phyloP scores from a whole-genome alignment of 2,888 invertebrate genomes.

The Tanytarsus gracilentus region DNA sequence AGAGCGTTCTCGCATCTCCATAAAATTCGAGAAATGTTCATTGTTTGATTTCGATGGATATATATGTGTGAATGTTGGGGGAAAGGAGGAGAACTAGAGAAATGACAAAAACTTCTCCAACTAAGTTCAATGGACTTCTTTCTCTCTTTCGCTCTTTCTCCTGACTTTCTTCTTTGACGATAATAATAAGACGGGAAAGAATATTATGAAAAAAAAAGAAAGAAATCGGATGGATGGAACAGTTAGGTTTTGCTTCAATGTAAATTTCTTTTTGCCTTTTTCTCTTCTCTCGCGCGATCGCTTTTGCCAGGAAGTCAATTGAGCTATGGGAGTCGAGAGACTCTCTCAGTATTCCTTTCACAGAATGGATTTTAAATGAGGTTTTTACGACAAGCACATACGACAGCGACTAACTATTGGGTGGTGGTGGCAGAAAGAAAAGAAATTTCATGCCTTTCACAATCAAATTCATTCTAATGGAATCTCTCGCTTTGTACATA shows the following conservation, averaged over 20 bases:
- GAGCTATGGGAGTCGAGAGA: background rate
- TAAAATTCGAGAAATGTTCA: too few relatives aligned
- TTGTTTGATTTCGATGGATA: too few relatives aligned
- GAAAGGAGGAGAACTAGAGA: slow-evolving; percentile 22
- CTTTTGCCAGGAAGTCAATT: background rate
- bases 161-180: slow-evolving; percentile 10
- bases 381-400: too few relatives aligned
- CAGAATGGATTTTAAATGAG: slow-evolving; percentile 14
- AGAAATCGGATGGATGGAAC: slow-evolving; percentile 8
- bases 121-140: slow-evolving; percentile 22
- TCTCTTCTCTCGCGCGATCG: background rate
- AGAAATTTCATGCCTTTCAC: too few relatives aligned
- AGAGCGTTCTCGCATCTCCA: too few relatives aligned
- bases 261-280: background rate
- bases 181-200: background rate
- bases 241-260: slow-evolving; percentile 14
- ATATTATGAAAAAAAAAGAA: slow-evolving; percentile 8
- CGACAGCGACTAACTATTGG: too few relatives aligned
- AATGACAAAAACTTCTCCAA: slow-evolving; percentile 23
- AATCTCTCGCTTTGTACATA: too few relatives aligned
- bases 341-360: slow-evolving; percentile 9
- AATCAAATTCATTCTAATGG: too few relatives aligned
- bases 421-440: too few relatives aligned
- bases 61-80: background rate
- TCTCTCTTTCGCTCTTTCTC: slow-evolving; percentile 5